These are phyloP conservation scores for Falco peregrinus DNA, from an alignment of 2,797 vertebrate species.

Conservation along the genomic window DNA sequence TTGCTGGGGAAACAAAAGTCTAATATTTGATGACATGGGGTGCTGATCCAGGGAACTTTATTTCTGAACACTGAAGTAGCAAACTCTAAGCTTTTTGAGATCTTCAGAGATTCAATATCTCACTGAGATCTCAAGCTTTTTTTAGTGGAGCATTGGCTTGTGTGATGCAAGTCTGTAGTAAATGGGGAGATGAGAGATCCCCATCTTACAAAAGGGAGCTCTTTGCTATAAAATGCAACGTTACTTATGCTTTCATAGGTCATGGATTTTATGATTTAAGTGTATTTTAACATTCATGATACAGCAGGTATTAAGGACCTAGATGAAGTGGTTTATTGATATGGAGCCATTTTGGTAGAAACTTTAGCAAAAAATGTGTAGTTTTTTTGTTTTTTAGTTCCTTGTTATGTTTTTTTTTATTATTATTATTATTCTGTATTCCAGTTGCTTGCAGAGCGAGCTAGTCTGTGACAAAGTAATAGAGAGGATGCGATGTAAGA, in stretches of 20 bases:
- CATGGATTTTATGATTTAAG: neutral
- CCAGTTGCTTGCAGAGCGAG: neutral
- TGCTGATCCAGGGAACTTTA: neutral
- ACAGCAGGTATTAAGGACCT: neutral
- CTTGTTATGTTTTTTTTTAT: no score
- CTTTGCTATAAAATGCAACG: neutral
- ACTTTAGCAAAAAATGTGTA: neutral
- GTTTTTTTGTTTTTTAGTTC: no score
- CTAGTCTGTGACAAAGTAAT: neutral
- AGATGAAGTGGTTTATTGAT: neutral
- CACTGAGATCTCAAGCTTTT: neutral
- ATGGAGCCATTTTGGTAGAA: neutral
- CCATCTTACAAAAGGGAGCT: neutral
- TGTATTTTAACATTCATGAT: neutral
- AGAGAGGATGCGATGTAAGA: no score
- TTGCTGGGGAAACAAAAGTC: neutral
- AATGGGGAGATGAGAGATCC: neutral
- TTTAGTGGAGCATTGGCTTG: accelerated
- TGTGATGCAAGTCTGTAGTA: neutral
- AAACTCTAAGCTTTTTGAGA: neutral
- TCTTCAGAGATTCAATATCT: neutral
- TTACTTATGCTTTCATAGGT: neutral
- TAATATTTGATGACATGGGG: neutral
- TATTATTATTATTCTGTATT: neutral
- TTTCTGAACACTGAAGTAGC: neutral